Percentiles rank a stretch among this genome's conserved stretches.
Evolutionary conservation across 1,140 invertebrate species (phyloP).

Genomic region (Cepaea nemoralis): DNA sequence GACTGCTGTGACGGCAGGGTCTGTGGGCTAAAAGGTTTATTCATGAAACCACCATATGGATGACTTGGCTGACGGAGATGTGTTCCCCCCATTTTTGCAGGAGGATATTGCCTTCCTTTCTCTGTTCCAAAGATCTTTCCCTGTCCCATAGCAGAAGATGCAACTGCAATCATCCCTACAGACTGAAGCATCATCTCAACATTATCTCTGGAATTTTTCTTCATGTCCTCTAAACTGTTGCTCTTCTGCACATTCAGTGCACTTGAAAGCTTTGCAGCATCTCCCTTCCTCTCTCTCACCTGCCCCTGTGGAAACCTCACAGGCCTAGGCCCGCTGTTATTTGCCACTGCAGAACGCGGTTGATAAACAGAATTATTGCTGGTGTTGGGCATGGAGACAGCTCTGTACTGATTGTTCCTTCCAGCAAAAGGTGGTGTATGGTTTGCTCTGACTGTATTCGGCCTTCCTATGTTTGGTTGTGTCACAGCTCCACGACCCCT

Average conservation of each 20-base stretch:
- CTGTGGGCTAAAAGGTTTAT: neutral
- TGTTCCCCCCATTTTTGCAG: neutral
- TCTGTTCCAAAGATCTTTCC: neutral
- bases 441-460: neutral
- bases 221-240: constrained; percentile 2
- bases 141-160: neutral
- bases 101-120: too few species aligned
- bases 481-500: neutral
- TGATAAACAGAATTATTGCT: neutral
- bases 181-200: constrained; percentile 20
- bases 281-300: neutral
- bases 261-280: neutral
- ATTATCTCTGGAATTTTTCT: constrained; percentile 21
- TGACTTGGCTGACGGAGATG: neutral
- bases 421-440: neutral
- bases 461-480: neutral
- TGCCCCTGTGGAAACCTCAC: neutral
- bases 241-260: neutral
- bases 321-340: neutral
- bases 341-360: neutral
- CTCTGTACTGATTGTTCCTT: neutral
- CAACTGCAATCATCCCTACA: neutral
- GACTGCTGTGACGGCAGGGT: neutral
- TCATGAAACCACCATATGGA: neutral
- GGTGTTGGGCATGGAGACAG: neutral